Evolutionary conservation across 37 sponge, comb jelly and placozoan genomes (phyloP), one percentile per base, ranked within the genome.

Genomic region (Eunapius fragilis): DNA sequence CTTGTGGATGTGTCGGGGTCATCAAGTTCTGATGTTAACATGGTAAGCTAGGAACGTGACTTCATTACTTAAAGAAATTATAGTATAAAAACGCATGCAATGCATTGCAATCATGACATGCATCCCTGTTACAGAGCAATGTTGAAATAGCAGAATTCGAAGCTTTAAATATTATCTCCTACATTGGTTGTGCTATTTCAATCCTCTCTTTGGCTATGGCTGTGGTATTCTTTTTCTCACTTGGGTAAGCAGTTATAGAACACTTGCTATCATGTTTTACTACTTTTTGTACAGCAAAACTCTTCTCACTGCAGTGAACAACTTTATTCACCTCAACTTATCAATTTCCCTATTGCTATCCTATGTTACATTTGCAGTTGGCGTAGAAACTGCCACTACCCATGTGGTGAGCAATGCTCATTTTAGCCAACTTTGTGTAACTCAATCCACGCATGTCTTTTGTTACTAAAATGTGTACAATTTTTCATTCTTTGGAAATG

Each of bases 311-410:
- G 35, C 85, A 26, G 89, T 88, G 4, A 80, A 87, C 37, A 83
- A 87, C 68, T 92, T 92, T 33, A 77, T 92, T 31, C 92, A 92
- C 76, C 77, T 92, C 33, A 92, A 92, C 67, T 85, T 92, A 24
- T 67, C 92, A 49, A 80, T 84, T 23, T 49, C 84, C 7, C 81
- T 92, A 68, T 74, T 87, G 7, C 13, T 84, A 34, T 88, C 80
- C 32, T 84, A 83, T 33, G 26, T 79, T 3, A 24, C 81, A 9
- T 92, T 92, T 84, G 81, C 80, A 37, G 81, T 76, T 27, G 88
- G 84, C 0, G 27, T 76, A 72, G 79, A 82, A 71, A 83, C 84
- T n/a, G 89, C 79, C n/a, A 68, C 33, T 2, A 58, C 19, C 58
- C 6, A 19, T 58, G 14, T 58, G 58, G 58, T 58, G 14, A 58